These are phyloP conservation scores for Drosophila sp. DNA, from an alignment of 1,140 invertebrate genomes.

Conservation along the genomic window DNA sequence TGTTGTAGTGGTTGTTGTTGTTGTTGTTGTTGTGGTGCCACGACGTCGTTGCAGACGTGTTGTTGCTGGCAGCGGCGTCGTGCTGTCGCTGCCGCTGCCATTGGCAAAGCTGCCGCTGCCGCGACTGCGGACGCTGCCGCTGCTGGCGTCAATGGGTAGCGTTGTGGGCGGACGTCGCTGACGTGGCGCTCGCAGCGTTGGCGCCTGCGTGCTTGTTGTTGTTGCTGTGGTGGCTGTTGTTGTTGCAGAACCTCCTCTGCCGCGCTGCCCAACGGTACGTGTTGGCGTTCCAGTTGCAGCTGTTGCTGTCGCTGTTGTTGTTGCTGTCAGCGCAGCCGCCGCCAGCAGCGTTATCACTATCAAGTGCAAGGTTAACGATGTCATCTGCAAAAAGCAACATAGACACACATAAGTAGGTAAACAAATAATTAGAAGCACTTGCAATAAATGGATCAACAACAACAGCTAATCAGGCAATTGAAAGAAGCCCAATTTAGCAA, in stretches of 20 bases:
- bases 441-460: not conserved
- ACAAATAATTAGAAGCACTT: not conserved
- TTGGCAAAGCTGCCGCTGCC: constrained; percentile 11
- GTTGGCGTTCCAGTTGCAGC: constrained; percentile 27
- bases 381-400: constrained; percentile 71
- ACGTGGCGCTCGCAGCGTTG: constrained; percentile 70
- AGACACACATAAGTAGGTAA: not conserved
- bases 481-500: not conserved
- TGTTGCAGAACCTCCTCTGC: constrained; percentile 25
- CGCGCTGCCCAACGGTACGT: constrained; percentile 37
- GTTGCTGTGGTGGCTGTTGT: constrained; percentile 1
- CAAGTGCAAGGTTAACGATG: constrained; percentile 84
- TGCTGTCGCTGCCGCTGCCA: constrained; percentile 28
- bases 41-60: constrained; percentile 39
- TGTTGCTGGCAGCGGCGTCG: constrained; percentile 39
- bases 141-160: constrained; percentile 58
- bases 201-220: constrained; percentile 65
- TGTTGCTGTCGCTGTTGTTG: constrained; percentile 29
- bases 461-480: not conserved
- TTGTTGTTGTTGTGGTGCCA: constrained; percentile 34
- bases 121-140: constrained; percentile 20
- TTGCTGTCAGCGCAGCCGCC: constrained; percentile 44
- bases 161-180: constrained; percentile 69
- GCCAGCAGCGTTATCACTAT: constrained; percentile 73
- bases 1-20: constrained; percentile 35